Conservation (phyloP, 2,113 vertebrate species). For the Hippoglossus stenolepis region DNA sequence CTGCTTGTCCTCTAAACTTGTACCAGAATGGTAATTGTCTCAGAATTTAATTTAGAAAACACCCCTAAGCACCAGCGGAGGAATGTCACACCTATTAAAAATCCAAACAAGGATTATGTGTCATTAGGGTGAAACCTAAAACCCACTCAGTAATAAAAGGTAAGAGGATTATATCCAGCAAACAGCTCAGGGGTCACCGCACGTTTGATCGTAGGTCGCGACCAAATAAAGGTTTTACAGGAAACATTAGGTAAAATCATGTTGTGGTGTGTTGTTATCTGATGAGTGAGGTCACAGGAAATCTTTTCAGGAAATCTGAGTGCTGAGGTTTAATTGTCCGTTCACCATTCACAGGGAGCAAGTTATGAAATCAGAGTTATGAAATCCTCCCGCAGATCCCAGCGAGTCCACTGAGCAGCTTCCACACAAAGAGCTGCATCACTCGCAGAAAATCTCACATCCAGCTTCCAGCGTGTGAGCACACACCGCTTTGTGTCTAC, state of each 20-base stretch:
- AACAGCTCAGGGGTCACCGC: conserved; percentile 14
- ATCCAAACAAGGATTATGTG: conserved; percentile 59
- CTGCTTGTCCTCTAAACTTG: conserved; percentile 25
- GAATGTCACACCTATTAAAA: conserved; percentile 69
- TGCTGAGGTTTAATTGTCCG: background rate
- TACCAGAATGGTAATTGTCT: conserved; percentile 32
- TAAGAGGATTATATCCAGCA: conserved; percentile 65
- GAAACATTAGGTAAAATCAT: background rate
- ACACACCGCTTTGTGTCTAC: conserved; percentile 10
- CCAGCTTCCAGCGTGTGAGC: no score
- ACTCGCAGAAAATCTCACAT: no score
- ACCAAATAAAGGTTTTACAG: conserved; percentile 33
- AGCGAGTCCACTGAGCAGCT: background rate
- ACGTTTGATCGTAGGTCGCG: conserved; percentile 27
- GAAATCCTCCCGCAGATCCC: background rate
- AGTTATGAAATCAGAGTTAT: background rate
- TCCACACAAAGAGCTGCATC: background rate
- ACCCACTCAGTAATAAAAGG: conserved; percentile 45
- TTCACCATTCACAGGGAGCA: no score
- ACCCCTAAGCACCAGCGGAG: conserved; percentile 36
- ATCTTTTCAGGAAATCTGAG: conserved; percentile 1
- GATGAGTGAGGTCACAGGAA: background rate
- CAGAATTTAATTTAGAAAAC: conserved; percentile 46
- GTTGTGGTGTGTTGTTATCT: background rate
- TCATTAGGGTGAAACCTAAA: conserved; percentile 52